phyloP scores from a whole-genome alignment of 1,140 invertebrate species.

The Eumaeus atala region DNA sequence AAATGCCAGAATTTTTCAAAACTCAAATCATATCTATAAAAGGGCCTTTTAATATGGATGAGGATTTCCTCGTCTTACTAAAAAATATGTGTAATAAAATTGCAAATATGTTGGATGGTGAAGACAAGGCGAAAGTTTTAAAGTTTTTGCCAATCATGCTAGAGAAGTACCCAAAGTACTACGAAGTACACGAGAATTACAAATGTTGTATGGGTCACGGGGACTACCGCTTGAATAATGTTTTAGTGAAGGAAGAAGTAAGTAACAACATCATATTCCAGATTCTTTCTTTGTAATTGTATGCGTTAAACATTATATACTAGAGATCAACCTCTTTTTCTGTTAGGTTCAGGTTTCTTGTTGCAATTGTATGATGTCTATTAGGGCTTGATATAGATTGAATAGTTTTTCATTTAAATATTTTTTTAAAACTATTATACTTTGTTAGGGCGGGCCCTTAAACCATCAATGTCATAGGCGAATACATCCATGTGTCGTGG shows the following conservation, averaged over 20 bases:
- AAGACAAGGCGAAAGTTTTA: constrained; percentile 21
- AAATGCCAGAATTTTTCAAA: constrained; percentile 29
- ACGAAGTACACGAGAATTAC: constrained; percentile 7
- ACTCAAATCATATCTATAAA: constrained; percentile 21
- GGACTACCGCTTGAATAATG: constrained; percentile 36
- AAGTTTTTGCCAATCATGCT: constrained; percentile 17
- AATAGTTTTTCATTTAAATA: too few species aligned
- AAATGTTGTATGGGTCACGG: constrained; percentile 31
- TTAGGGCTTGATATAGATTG: too few species aligned
- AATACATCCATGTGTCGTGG: too few species aligned
- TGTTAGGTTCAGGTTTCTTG: too few species aligned
- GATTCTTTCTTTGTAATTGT: too few species aligned
- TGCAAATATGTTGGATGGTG: constrained; percentile 19
- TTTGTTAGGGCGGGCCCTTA: too few species aligned
- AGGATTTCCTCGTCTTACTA: constrained; percentile 10
- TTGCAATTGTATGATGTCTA: too few species aligned
- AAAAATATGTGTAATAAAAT: constrained; percentile 7
- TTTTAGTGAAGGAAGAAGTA: constrained; percentile 32
- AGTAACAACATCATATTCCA: constrained; percentile 19
- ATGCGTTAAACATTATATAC: too few species aligned
- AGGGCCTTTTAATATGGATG: constrained; percentile 13
- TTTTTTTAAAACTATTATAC: too few species aligned
- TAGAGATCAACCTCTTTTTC: too few species aligned
- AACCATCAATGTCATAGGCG: too few species aligned
- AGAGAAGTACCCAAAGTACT: constrained; percentile 21